phyloP scores from a whole-genome alignment of 2,113 vertebrate species.

The Catharus minimus region DNA sequence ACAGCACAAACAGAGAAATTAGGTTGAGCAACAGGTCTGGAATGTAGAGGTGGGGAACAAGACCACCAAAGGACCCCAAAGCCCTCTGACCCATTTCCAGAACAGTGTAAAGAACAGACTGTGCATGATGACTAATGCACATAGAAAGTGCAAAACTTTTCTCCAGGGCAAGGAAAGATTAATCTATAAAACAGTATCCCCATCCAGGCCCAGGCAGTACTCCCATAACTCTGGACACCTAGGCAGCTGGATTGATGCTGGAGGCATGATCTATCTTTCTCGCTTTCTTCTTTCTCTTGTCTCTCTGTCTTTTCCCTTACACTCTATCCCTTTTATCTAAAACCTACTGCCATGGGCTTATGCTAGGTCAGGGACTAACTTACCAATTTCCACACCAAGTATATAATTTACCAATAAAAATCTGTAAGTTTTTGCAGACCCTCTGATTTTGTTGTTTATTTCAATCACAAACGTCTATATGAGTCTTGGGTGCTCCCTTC shows the following conservation, averaged over 20 bases:
- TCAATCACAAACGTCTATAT: not conserved
- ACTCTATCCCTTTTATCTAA: not conserved
- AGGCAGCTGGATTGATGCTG: not conserved
- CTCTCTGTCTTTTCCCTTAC: not conserved
- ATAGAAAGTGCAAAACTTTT: not conserved
- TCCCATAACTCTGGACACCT: not conserved
- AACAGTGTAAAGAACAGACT: not conserved
- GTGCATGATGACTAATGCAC: not conserved
- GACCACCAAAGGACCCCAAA: not conserved
- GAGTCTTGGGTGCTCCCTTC: not conserved
- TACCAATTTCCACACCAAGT: not conserved
- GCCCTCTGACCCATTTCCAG: not conserved
- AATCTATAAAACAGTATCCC: not conserved
- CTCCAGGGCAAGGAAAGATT: not conserved
- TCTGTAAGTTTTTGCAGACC: not conserved
- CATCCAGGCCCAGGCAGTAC: rapidly evolving
- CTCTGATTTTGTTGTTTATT: not conserved
- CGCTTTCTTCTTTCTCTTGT: not conserved
- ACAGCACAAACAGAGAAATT: not conserved
- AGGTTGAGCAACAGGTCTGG: not conserved
- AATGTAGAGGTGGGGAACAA: not conserved
- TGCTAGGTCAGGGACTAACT: not conserved
- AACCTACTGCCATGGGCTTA: not conserved
- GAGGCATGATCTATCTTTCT: not conserved
- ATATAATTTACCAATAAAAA: not conserved